Conservation (phyloP, 2,797 vertebrate genomes). For the Natrix natrix region DNA sequence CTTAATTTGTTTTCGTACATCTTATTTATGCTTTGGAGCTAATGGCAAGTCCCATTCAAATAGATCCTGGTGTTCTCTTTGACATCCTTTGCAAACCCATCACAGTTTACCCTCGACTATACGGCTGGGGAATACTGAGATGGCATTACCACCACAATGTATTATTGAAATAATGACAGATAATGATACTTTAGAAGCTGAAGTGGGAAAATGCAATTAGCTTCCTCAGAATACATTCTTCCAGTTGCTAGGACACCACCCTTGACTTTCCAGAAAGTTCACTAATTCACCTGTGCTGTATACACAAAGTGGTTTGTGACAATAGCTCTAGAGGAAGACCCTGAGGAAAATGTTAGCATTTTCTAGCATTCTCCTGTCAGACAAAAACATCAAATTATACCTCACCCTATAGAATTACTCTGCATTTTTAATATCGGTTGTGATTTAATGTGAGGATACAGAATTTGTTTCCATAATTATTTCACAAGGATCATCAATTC, state of each 20-base stretch:
- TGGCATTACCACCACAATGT: constrained; percentile 66
- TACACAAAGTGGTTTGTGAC: not conserved
- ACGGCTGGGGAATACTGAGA: constrained; percentile 61
- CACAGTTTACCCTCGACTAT: constrained; percentile 24
- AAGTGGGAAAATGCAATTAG: constrained; percentile 70
- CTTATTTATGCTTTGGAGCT: constrained; percentile 50
- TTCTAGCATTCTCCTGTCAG: not conserved
- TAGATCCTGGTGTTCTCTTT: constrained; percentile 42
- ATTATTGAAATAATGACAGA: constrained; percentile 70
- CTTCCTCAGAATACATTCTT: constrained; percentile 57
- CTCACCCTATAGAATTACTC: not conserved
- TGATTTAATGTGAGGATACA: not conserved
- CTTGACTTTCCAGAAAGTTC: constrained; percentile 41
- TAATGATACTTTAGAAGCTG: constrained; percentile 67
- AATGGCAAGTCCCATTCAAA: constrained; percentile 53
- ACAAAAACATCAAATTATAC: not conserved
- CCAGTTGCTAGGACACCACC: constrained; percentile 53
- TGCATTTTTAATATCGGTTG: not conserved
- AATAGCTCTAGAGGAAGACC: not conserved
- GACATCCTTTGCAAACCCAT: not conserved
- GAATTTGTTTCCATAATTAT: not conserved
- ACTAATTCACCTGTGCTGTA: constrained; percentile 7
- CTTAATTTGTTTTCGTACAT: constrained; percentile 35
- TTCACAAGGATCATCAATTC: not conserved
- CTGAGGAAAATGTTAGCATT: not conserved